Conservation (phyloP, 2,888 invertebrate genomes). For the Conomelus anceps region DNA sequence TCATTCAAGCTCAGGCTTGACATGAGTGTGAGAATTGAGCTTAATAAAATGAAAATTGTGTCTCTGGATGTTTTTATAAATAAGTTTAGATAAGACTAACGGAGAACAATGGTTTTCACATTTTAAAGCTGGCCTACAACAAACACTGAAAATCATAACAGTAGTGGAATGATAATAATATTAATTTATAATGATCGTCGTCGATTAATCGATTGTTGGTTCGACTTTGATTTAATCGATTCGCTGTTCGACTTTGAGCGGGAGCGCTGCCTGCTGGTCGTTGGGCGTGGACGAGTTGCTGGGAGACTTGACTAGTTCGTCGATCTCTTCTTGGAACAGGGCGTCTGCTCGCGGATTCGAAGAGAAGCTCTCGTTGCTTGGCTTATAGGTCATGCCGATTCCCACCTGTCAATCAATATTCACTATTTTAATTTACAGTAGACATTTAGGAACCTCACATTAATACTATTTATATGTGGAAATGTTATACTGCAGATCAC, state of each 20-base stretch:
- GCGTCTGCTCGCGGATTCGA: slow-evolving; percentile 49
- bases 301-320: slow-evolving; percentile 55
- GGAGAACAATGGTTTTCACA: too few species aligned
- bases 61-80: too few species aligned
- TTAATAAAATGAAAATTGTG: too few species aligned
- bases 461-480: too few species aligned
- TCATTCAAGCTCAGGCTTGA: too few species aligned
- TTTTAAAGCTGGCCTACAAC: too few species aligned
- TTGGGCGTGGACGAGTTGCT: slow-evolving; percentile 34
- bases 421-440: background rate
- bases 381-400: slow-evolving; percentile 57
- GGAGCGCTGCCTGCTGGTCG: slow-evolving; percentile 25
- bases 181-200: too few species aligned
- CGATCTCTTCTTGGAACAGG: slow-evolving; percentile 57
- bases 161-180: too few species aligned
- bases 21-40: too few species aligned
- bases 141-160: too few species aligned
- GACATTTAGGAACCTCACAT: background rate
- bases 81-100: too few species aligned
- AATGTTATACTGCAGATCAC: too few species aligned
- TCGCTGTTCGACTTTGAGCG: slow-evolving; percentile 34
- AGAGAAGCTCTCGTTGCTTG: slow-evolving; percentile 55
- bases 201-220: background rate
- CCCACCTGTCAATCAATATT: slow-evolving; percentile 42
- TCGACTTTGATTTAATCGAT: slow-evolving; percentile 33